phyloP scores from a whole-genome alignment of 1,140 invertebrate genomes.

The Nomia melanderi region DNA sequence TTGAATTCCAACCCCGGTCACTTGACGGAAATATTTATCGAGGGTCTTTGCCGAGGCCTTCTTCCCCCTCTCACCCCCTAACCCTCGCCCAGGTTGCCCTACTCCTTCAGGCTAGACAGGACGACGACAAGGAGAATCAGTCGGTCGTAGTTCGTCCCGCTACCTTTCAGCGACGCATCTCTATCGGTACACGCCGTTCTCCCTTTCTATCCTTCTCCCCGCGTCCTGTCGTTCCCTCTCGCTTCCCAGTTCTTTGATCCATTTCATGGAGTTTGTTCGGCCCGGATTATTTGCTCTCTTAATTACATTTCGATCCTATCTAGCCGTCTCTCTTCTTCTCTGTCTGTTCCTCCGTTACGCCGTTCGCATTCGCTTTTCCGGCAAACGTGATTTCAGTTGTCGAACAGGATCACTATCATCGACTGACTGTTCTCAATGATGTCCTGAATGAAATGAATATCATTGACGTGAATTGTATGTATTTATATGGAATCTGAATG shows the following conservation, averaged over 20 bases:
- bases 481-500: background rate
- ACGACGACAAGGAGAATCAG: constrained; percentile 59
- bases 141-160: constrained; percentile 52
- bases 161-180: constrained; percentile 52
- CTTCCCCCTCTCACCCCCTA: too few relatives aligned
- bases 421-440: too few relatives aligned
- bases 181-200: constrained; percentile 52
- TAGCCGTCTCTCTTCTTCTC: background rate
- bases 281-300: constrained; percentile 78
- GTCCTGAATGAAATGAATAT: too few relatives aligned
- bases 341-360: too few relatives aligned
- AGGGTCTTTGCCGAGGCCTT: constrained; percentile 67
- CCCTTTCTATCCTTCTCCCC: background rate
- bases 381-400: constrained; percentile 9
- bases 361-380: background rate
- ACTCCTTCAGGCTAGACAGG: constrained; percentile 62
- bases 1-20: constrained; percentile 77
- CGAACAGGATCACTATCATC: constrained; percentile 40
- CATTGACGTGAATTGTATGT: background rate
- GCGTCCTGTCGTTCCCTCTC: constrained; percentile 8
- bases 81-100: constrained; percentile 49
- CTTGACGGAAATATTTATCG: constrained; percentile 81
- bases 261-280: constrained; percentile 72
- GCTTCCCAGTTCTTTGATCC: constrained; percentile 76
- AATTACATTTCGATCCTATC: constrained; percentile 78